These are phyloP conservation scores for Platyura marginata DNA, from an alignment of 1,140 invertebrate species.

Conservation along the genomic window DNA sequence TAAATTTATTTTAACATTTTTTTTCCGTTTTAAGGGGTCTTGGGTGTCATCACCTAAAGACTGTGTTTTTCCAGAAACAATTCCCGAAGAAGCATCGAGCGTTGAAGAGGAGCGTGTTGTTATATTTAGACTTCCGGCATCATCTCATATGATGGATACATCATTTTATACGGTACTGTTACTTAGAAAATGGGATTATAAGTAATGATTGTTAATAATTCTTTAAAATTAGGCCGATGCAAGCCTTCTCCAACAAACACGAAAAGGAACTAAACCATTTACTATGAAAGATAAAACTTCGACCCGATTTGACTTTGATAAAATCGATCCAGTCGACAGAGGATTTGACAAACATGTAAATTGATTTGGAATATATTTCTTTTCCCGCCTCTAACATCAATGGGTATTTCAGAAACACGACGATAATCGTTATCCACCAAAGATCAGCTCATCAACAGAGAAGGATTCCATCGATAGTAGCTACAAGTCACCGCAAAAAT, in stretches of 20 bases:
- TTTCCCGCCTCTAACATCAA: slow-evolving; percentile 21
- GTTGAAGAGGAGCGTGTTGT: slow-evolving; percentile 81
- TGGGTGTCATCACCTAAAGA: slow-evolving; percentile 74
- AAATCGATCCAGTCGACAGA: slow-evolving; percentile 14
- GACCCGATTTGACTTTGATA: slow-evolving; percentile 22
- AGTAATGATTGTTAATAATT: slow-evolving; percentile 8
- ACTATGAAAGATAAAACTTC: slow-evolving; percentile 18
- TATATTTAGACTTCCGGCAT: slow-evolving; percentile 22
- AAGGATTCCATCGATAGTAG: slow-evolving; percentile 29
- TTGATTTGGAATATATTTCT: too few relatives aligned
- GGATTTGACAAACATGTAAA: slow-evolving; percentile 18
- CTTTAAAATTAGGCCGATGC: slow-evolving; percentile 27
- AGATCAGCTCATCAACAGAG: slow-evolving; percentile 34
- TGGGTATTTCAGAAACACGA: slow-evolving; percentile 1
- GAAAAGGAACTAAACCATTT: slow-evolving; percentile 20
- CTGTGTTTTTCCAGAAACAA: slow-evolving; percentile 74
- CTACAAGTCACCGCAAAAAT: slow-evolving; percentile 6
- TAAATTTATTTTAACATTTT: neutral
- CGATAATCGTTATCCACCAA: slow-evolving; percentile 30
- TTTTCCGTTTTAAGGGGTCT: slow-evolving; percentile 23
- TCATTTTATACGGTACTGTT: slow-evolving; percentile 42
- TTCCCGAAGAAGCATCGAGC: slow-evolving; percentile 79
- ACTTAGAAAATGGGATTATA: neutral
- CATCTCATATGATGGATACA: slow-evolving; percentile 22
- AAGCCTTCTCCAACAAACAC: slow-evolving; percentile 30